Base-by-base conservation (phyloP, 2,797 vertebrate genomes). In the Gobionotothen gibberifrons region DNA sequence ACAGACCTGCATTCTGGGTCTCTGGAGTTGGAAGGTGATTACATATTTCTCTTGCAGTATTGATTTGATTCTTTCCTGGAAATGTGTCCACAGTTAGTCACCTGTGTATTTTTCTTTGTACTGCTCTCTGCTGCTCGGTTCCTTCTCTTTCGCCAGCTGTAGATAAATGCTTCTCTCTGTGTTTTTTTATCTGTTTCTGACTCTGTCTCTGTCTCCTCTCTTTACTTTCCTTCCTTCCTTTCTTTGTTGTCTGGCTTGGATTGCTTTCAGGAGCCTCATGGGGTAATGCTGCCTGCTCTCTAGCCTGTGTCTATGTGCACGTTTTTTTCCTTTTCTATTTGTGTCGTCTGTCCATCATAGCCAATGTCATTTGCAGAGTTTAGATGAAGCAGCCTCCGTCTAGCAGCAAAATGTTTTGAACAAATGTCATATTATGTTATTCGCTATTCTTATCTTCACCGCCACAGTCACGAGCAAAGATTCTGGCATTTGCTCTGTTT, bases 191-290 rank as follows among this genome's bases (percentile, higher is more conserved):
- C 82, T 87, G 81, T 89, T 42, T 79, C 79, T 89, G 81, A 83
- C 82, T 83, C 40, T 85, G 26, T 75, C 61, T 86, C 72, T 67
- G 73, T 88, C 63, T 83, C 67, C 56, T 72, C 63, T 87, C 59
- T 86, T 57, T 77, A 70, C 75, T 76, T 60, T 82, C 55, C 54
- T 39, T 48, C 26, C 78, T 76, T 75, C 54, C 63, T 47, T 36
- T 65, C 58, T 71, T 76, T 65, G 58, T 83, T 81, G 85, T 90
- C 87, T 94, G 91, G 94, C 91, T 96, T 93, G 95, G 94, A 93
- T 95, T 93, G 92, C 90, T 95, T 95, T 94, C 96, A 99, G 98
- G 96, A 99, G 97, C 95, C 95, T 99, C 84, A 96, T 96, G 96
- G 97, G 97, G 98, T 99, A 98, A 97, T 92, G 93, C 75, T 93